Percentiles rank a stretch among this genome's conserved stretches.
These are phyloP conservation scores for Bradypodion ventrale DNA, from an alignment of 2,797 vertebrate species.

Conservation along the genomic window DNA sequence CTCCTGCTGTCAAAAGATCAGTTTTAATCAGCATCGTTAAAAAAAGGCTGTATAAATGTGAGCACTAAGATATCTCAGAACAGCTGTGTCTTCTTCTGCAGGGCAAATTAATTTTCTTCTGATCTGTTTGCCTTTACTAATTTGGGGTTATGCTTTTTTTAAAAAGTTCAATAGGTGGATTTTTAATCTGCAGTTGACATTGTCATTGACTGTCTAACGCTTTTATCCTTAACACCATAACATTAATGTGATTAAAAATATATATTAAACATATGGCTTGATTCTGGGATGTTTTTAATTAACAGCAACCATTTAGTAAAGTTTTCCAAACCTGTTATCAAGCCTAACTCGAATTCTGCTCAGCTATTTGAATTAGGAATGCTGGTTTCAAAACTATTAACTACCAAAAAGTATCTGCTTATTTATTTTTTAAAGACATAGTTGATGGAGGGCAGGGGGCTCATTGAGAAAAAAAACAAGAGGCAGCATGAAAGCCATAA, in stretches of 20 bases:
- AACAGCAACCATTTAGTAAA: conserved; percentile 24
- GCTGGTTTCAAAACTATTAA: neutral
- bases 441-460: too few species aligned
- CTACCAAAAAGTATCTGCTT: neutral
- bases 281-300: conserved; percentile 13
- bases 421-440: neutral
- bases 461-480: neutral
- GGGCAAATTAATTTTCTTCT: conserved; percentile 28
- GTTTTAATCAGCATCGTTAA: conserved; percentile 1
- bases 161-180: conserved; percentile 16
- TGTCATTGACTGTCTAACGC: conserved; percentile 14
- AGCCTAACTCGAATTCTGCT: neutral
- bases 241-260: conserved; percentile 15
- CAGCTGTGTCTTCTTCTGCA: conserved; percentile 19
- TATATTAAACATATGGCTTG: conserved; percentile 27
- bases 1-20: neutral
- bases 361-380: neutral
- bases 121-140: conserved; percentile 24
- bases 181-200: conserved; percentile 26
- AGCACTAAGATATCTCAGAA: neutral
- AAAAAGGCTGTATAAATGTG: neutral
- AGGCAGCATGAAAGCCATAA: neutral
- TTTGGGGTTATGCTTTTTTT: neutral
- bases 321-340: conserved; percentile 18
- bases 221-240: conserved; percentile 27